Evolutionary conservation across 2,797 vertebrate genomes (phyloP).

Genomic region (Centroberyx gerrardi): DNA sequence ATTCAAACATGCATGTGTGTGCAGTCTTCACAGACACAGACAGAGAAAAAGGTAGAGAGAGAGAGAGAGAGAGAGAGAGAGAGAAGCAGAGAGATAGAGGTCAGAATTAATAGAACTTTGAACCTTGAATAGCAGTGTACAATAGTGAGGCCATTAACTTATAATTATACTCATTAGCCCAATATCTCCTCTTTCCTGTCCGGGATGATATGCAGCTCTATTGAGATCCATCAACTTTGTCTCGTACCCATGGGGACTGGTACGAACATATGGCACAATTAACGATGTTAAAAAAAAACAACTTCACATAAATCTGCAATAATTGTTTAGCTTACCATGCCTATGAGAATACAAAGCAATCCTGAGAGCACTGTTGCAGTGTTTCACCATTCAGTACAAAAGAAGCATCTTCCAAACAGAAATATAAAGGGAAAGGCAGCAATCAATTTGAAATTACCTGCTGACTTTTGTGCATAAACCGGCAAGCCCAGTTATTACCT

Average conservation of each 20-base stretch:
- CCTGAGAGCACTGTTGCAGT: neutral
- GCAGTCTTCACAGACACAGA: constrained; percentile 11
- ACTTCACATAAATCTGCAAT: constrained; percentile 40
- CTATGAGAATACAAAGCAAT: constrained; percentile 17
- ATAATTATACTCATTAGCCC: constrained; percentile 73
- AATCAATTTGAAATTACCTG: constrained; percentile 23
- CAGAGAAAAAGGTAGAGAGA: constrained; percentile 3
- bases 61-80: constrained; percentile 21
- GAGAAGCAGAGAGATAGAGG: constrained; percentile 42
- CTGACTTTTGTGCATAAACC: constrained; percentile 11
- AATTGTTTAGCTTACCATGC: constrained; percentile 52
- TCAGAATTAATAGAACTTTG: constrained; percentile 63
- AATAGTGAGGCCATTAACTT: constrained; percentile 60
- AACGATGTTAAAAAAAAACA: constrained; percentile 38
- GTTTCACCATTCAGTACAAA: too few species aligned
- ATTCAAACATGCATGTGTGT: constrained; percentile 48
- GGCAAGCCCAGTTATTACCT: neutral
- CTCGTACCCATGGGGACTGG: constrained; percentile 40
- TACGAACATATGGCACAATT: constrained; percentile 65
- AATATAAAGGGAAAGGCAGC: too few species aligned
- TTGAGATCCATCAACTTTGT: constrained; percentile 51
- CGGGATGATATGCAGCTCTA: constrained; percentile 53
- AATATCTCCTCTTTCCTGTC: constrained; percentile 59
- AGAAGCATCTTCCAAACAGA: too few species aligned
- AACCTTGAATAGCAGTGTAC: constrained; percentile 67